These are phyloP conservation scores for Phaethon lepturus DNA, from an alignment of 2,113 vertebrate species.

Conservation along the genomic window DNA sequence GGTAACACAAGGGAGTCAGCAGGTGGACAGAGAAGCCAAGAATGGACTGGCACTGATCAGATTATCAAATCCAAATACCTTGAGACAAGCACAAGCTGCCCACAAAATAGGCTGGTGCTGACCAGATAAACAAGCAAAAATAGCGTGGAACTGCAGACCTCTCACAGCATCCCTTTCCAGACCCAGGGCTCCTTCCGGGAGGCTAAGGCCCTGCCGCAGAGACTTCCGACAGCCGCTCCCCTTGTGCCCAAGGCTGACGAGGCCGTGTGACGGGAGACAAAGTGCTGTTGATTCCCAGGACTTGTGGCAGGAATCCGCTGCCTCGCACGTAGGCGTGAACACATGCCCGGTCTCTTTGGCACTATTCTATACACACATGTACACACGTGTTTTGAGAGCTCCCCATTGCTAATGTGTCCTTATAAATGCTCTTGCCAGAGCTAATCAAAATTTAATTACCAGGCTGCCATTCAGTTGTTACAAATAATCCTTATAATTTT, in stretches of 20 bases:
- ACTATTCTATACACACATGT: fast-evolving
- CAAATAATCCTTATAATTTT: not conserved
- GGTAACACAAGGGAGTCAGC: conserved; percentile 75
- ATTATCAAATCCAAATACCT: conserved; percentile 75
- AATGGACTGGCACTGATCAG: conserved; percentile 76
- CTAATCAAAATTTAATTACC: not conserved
- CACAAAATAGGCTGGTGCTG: conserved; percentile 54
- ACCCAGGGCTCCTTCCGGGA: not conserved
- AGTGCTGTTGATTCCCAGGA: not conserved
- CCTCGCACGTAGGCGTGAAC: fast-evolving
- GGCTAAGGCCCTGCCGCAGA: not conserved
- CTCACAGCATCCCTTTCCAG: not conserved
- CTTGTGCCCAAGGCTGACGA: too few species aligned
- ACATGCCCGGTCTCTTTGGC: not conserved
- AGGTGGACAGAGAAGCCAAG: conserved; percentile 77
- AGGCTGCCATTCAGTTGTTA: not conserved
- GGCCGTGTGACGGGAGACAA: fast-evolving
- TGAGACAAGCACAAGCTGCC: conserved; percentile 77
- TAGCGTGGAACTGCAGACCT: not conserved
- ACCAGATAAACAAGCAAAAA: conserved; percentile 52
- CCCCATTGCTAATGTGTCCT: fast-evolving
- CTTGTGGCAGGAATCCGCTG: fast-evolving
- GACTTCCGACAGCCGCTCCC: not conserved
- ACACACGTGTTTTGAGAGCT: not conserved
- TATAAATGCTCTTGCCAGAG: not conserved